These are phyloP conservation scores for Apamea crenata DNA, from an alignment of 2,888 invertebrate species.

Conservation along the genomic window DNA sequence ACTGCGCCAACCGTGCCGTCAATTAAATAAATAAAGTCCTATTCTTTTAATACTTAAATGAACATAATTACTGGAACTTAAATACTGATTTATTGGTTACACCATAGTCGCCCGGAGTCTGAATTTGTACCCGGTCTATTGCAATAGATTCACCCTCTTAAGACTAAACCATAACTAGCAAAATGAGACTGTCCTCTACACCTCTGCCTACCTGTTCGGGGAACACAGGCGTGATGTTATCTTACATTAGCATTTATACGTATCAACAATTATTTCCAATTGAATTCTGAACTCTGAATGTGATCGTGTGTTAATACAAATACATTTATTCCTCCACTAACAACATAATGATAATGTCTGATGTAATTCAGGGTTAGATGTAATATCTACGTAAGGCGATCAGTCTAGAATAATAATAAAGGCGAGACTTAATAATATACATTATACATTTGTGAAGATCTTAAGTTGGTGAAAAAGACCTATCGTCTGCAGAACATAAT, in stretches of 20 bases:
- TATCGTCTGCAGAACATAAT: conserved; percentile 2
- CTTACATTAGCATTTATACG: background rate
- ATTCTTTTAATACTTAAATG: no score
- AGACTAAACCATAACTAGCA: no score
- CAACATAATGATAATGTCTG: background rate
- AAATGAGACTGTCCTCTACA: no score
- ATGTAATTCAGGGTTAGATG: conserved; percentile 3
- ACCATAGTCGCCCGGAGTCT: background rate
- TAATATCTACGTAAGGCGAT: conserved; percentile 5
- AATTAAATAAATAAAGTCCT: no score
- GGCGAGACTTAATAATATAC: conserved; percentile 22
- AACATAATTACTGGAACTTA: no score
- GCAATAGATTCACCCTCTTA: no score
- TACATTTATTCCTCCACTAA: background rate
- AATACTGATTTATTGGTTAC: no score
- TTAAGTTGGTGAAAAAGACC: background rate
- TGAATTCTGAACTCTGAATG: background rate
- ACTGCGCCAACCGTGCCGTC: no score
- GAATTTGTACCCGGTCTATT: background rate
- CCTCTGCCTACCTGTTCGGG: background rate
- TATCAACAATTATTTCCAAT: conserved; percentile 5
- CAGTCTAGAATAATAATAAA: conserved; percentile 53
- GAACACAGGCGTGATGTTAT: no score
- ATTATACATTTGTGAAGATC: background rate
- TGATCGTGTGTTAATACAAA: background rate